Conservation (phyloP, 2,888 invertebrate genomes). For the Leptinotarsa haldemani region DNA sequence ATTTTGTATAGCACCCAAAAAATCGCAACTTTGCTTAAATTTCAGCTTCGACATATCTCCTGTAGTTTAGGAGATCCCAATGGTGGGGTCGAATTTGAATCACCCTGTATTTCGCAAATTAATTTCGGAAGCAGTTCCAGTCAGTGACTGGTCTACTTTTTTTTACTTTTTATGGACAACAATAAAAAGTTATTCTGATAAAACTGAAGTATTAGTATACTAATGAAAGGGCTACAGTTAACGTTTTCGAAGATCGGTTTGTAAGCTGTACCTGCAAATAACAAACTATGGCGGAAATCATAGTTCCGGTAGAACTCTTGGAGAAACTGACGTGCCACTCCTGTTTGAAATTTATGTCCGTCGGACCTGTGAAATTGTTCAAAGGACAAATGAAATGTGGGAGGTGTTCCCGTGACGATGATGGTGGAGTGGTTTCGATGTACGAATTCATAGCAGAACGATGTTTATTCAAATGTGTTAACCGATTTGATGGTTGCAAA, state of each 20-base stretch:
- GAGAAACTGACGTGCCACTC: conserved; percentile 27
- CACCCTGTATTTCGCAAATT: too few relatives aligned
- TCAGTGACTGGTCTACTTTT: too few relatives aligned
- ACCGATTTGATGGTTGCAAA: conserved; percentile 38
- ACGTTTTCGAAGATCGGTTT: too few relatives aligned
- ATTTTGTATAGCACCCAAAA: too few relatives aligned
- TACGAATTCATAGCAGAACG: conserved; percentile 30
- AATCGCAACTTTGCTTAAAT: too few relatives aligned
- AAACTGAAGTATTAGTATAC: background rate
- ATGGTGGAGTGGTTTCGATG: conserved; percentile 31
- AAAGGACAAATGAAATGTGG: conserved; percentile 38
- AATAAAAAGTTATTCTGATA: too few relatives aligned
- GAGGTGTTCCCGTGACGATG: conserved; percentile 32
- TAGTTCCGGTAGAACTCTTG: conserved; percentile 28
- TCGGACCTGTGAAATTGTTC: conserved; percentile 35
- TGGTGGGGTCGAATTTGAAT: too few relatives aligned
- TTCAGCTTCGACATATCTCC: too few relatives aligned
- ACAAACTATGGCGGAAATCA: conserved; percentile 34
- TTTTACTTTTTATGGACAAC: too few relatives aligned
- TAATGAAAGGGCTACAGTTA: background rate
- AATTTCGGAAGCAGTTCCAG: too few relatives aligned
- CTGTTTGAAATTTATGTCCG: conserved; percentile 36
- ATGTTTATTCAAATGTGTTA: conserved; percentile 37
- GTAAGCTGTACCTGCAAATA: background rate
- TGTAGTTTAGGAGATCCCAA: too few relatives aligned